phyloP scores from a whole-genome alignment of 2,888 invertebrate species.

The Meteorus colon region DNA sequence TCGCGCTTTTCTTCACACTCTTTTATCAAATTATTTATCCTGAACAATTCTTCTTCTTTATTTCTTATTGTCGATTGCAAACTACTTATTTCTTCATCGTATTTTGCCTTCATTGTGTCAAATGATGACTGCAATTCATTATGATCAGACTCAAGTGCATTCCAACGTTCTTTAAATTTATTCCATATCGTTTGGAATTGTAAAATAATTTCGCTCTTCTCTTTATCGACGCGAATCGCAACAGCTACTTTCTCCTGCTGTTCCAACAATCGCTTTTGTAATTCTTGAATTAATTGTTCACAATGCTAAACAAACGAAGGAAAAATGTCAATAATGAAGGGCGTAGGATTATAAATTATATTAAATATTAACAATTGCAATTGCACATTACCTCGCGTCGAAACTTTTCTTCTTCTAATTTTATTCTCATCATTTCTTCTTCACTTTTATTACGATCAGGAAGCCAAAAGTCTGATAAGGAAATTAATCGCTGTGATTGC shows the following conservation, averaged over 20 bases:
- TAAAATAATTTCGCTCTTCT: constrained; percentile 82
- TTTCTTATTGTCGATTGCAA: constrained; percentile 77
- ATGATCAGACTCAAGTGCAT: constrained; percentile 69
- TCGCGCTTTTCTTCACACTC: constrained; percentile 72
- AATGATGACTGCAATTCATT: constrained; percentile 70
- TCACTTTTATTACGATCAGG: constrained; percentile 69
- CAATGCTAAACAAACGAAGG: constrained; percentile 77
- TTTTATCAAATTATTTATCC: constrained; percentile 72
- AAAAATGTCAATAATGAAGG: constrained; percentile 22
- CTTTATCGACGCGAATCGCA: constrained; percentile 84
- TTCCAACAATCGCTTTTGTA: constrained; percentile 83
- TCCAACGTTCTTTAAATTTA: constrained; percentile 73
- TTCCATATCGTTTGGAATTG: constrained; percentile 81
- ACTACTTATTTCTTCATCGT: constrained; percentile 74
- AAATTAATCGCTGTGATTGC: constrained; percentile 68
- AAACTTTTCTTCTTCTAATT: constrained; percentile 84
- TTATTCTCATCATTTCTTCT: constrained; percentile 70
- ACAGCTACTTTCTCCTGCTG: constrained; percentile 87
- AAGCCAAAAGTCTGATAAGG: constrained; percentile 82
- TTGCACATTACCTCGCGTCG: constrained; percentile 79
- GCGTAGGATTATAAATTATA: background rate
- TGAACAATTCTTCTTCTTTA: constrained; percentile 83
- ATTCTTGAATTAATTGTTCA: constrained; percentile 83
- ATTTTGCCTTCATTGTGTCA: constrained; percentile 74
- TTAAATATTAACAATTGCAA: background rate